Percentiles rank a stretch among this genome's conserved stretches.
These are phyloP conservation scores for Mormyrus proboscirostris DNA, from an alignment of 2,797 vertebrate species.

Conservation along the genomic window DNA sequence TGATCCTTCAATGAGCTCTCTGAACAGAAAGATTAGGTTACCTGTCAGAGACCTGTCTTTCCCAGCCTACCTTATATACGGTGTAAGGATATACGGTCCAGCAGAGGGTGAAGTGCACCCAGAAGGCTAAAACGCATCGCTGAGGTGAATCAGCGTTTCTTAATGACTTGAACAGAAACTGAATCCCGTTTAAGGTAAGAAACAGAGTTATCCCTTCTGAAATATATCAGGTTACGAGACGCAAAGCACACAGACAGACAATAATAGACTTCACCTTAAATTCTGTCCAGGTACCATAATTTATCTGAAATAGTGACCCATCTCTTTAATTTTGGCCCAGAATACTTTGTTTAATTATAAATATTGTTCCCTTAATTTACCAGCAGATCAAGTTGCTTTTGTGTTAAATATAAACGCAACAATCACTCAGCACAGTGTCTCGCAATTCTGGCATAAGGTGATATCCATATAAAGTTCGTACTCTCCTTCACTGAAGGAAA, in stretches of 20 bases:
- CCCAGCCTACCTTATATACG: neutral
- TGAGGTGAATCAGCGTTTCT: neutral
- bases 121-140: neutral
- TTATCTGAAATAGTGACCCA: neutral
- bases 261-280: neutral
- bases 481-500: neutral
- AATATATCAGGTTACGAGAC: neutral
- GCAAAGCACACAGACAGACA: neutral
- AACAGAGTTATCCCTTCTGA: neutral
- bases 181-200: neutral
- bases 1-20: constrained; percentile 1
- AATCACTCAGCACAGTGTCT: neutral
- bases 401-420: neutral
- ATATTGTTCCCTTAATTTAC: neutral
- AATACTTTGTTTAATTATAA: neutral
- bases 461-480: neutral
- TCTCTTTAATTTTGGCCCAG: neutral
- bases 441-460: neutral
- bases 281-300: neutral
- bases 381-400: neutral
- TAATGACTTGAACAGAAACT: neutral
- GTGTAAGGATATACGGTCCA: neutral
- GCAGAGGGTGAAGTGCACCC: neutral
- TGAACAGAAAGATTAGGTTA: neutral
- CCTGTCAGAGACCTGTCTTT: neutral